Evolutionary conservation across 2,797 vertebrate species (phyloP).

Genomic region (Distichodus sexfasciatus): DNA sequence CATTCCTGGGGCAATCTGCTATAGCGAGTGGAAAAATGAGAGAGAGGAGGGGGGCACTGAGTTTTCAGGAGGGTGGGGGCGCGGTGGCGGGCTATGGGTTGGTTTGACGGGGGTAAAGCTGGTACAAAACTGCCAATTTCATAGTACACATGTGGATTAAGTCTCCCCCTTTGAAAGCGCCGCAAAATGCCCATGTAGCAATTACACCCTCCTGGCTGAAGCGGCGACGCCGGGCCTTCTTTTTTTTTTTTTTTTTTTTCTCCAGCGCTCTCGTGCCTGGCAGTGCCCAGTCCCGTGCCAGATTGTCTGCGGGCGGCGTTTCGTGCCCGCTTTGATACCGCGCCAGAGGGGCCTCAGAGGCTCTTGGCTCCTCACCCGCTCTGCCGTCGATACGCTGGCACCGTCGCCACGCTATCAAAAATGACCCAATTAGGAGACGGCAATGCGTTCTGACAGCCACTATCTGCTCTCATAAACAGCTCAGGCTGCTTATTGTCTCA

Average conservation of each 20-base stretch:
- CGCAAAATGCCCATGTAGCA: constrained; percentile 78
- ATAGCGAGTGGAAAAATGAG: constrained; percentile 30
- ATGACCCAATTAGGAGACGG: constrained; percentile 78
- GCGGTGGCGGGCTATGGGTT: neutral
- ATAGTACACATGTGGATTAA: constrained; percentile 82
- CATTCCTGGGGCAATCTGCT: constrained; percentile 66
- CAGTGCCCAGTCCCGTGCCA: constrained; percentile 64
- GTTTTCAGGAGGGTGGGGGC: constrained; percentile 47
- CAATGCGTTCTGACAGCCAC: constrained; percentile 73
- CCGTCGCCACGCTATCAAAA: constrained; percentile 69
- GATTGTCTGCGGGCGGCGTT: constrained; percentile 72
- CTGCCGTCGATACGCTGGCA: constrained; percentile 59
- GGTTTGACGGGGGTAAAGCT: constrained; percentile 29
- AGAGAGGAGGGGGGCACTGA: constrained; percentile 27
- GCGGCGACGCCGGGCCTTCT: constrained; percentile 65
- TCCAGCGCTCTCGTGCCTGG: constrained; percentile 64
- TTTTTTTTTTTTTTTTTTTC: constrained; percentile 57
- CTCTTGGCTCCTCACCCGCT: constrained; percentile 65
- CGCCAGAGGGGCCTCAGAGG: constrained; percentile 72
- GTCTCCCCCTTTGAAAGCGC: constrained; percentile 73
- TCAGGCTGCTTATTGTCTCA: constrained; percentile 56
- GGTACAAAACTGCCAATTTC: constrained; percentile 80
- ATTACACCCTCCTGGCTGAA: constrained; percentile 69
- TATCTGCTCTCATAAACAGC: constrained; percentile 65
- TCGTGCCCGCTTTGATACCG: constrained; percentile 66